Percentiles rank a stretch among this genome's conserved stretches.
phyloP scores from a whole-genome alignment of 2,888 invertebrate genomes.

The Lepidocyrtoides sp. region DNA sequence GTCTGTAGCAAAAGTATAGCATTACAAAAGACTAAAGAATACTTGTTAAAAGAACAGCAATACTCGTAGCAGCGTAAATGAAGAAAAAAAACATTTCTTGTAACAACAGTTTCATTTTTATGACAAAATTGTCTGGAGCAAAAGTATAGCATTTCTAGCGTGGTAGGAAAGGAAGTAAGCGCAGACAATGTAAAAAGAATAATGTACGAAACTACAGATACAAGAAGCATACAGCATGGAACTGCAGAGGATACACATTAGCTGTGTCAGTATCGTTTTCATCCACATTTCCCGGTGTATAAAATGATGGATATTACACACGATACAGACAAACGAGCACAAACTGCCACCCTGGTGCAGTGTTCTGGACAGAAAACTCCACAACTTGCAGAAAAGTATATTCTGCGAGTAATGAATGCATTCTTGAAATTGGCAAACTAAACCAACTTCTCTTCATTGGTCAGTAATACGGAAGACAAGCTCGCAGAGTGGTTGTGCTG shows the following conservation, averaged over 20 bases:
- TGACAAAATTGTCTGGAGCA: constrained; percentile 18
- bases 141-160: constrained; percentile 10
- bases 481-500: neutral
- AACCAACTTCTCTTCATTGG: neutral
- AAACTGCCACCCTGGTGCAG: constrained; percentile 1
- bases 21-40: neutral
- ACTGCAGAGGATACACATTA: neutral
- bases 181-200: constrained; percentile 10
- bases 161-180: neutral
- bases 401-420: neutral
- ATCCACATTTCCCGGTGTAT: neutral
- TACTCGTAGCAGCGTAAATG: neutral
- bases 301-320: neutral
- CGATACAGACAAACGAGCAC: neutral
- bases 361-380: neutral
- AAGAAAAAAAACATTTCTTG: neutral
- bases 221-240: neutral
- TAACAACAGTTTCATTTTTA: constrained; percentile 8
- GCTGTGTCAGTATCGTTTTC: neutral
- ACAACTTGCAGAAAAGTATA: neutral
- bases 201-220: neutral
- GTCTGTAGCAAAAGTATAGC: constrained; percentile 7
- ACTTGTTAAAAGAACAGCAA: neutral
- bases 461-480: neutral
- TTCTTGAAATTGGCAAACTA: constrained; percentile 3